These are phyloP conservation scores for Entomyzon cyanotis DNA, from an alignment of 2,113 vertebrate genomes.

Conservation along the genomic window DNA sequence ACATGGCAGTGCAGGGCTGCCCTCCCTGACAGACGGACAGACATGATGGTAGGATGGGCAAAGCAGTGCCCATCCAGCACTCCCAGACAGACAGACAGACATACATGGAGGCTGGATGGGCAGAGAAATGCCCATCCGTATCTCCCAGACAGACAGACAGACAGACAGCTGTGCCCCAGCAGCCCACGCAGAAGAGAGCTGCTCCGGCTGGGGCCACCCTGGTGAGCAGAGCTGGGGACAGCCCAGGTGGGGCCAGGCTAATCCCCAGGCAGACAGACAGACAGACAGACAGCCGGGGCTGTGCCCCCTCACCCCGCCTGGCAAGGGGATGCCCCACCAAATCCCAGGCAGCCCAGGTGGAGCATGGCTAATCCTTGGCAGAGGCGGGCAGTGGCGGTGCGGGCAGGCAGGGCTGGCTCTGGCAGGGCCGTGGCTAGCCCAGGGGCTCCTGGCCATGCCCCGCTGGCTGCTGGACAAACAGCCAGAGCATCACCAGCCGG, in stretches of 20 bases:
- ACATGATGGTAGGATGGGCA: background rate
- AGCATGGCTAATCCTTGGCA: background rate
- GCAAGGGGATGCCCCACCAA: background rate
- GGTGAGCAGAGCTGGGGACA: background rate
- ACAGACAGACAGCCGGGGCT: background rate
- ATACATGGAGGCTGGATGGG: background rate
- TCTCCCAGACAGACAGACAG: background rate
- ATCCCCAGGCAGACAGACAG: conserved; percentile 10
- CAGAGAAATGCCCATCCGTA: background rate
- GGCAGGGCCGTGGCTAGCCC: background rate
- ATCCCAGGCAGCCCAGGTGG: background rate
- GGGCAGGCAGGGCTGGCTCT: background rate
- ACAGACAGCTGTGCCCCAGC: background rate
- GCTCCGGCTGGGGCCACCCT: background rate
- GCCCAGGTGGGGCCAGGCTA: background rate
- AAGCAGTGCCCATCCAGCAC: background rate
- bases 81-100: background rate
- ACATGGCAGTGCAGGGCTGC: background rate
- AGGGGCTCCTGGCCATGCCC: background rate
- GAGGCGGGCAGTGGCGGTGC: background rate
- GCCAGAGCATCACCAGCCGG: rapidly evolving
- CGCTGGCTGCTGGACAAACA: background rate
- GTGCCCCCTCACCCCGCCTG: background rate
- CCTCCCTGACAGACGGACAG: background rate
- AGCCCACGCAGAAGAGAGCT: background rate